Base-by-base conservation (phyloP, 2,113 vertebrate genomes). In the Megaceryle maxima region DNA sequence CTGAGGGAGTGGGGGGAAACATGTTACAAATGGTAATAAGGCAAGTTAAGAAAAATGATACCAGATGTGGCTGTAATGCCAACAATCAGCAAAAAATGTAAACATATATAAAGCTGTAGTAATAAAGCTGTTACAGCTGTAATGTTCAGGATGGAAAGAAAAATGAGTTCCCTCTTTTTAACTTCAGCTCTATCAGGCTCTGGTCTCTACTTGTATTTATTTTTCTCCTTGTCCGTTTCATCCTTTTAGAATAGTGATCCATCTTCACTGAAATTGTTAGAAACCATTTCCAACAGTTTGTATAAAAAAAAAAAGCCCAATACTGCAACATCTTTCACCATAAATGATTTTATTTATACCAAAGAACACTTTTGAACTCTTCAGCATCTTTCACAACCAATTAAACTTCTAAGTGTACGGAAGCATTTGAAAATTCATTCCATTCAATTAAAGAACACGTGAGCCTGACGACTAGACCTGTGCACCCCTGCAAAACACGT, bases 21-120 rank as follows among this genome's bases (percentile, higher is more conserved):
- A 62, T 11, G 50, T 94, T 97, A 91, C 96, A 97, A 97, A 97
- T 92, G 96, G 96, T 97, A 97, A 97, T 97, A 97, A 96, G 95
- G 96, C 84, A 68, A 80, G 86, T 90, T 88, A 78, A 95, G 96
- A 96, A 95, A 97, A 97, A 97, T 97, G 90, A 96, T 97, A 87
- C 96, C 97, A 98, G 97, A 97, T 98, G 98, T 97, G 96, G 86
- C 28, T 37, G 22, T 51, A 96, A 96, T 97, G 96, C 97, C 97
- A 96, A 92, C 94, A 95, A 80, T 96, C 95, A 90, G 95, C 92
- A 90, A 91, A 96, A 97, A 96, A 96, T 97, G 96, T 97, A 97
- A 97, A 97, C 94, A 91, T 92, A 92, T n/a, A 76, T 89, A 48
- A 88, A 88, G 94, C 96, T 93, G 89, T 72, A 80, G 92, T 92